A percentile compares a stretch with the other conserved stretches of the same genome.
phyloP scores from a whole-genome alignment of 2,888 invertebrate genomes.

The Myathropa florea region DNA sequence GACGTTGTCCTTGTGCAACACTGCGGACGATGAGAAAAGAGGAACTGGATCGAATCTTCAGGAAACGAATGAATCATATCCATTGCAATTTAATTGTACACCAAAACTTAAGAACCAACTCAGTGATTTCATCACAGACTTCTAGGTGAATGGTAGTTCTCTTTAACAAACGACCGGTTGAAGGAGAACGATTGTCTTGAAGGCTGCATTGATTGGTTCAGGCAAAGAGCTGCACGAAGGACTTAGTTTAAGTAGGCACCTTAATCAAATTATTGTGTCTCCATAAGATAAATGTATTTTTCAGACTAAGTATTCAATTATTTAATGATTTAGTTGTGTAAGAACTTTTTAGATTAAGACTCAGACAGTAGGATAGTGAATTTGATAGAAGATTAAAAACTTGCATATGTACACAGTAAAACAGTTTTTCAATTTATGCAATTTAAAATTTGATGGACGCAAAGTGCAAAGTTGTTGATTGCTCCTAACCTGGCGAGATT shows the following conservation, averaged over 20 bases:
- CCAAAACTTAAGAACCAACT: slow-evolving; percentile 20
- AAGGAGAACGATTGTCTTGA: neutral
- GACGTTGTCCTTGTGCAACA: neutral
- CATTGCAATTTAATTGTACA: slow-evolving; percentile 14
- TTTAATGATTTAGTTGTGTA: neutral
- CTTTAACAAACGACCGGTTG: no score
- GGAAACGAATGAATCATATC: neutral
- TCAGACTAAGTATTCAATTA: neutral
- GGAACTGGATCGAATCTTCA: neutral
- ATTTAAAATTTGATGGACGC: no score
- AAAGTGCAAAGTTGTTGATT: no score
- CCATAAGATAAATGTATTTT: slow-evolving; percentile 9
- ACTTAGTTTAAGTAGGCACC: slow-evolving; percentile 24
- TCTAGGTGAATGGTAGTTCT: neutral
- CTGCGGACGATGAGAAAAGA: neutral
- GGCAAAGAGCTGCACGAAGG: slow-evolving; percentile 21
- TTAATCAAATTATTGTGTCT: slow-evolving; percentile 30
- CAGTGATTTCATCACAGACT: neutral
- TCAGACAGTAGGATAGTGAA: neutral
- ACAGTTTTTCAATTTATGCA: neutral
- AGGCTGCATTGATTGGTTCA: slow-evolving; percentile 12
- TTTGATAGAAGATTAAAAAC: neutral
- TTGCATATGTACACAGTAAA: neutral
- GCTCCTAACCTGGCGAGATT: no score
- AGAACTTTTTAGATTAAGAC: neutral